Conservation (phyloP, 2,888 invertebrate genomes). For the Orthosia incerta region DNA sequence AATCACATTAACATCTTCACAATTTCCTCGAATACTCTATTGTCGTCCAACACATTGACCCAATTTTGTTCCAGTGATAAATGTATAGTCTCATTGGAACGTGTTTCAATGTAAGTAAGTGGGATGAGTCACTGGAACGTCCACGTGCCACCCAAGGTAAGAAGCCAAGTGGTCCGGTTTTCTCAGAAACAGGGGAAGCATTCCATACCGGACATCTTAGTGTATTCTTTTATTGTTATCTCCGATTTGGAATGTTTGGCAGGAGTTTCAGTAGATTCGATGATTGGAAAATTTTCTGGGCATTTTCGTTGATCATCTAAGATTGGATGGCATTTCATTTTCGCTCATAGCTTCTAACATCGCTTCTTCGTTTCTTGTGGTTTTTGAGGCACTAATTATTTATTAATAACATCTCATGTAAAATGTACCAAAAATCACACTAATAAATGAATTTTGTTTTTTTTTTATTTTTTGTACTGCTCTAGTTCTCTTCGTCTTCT, state of each 20-base stretch:
- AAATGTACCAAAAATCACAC: too few relatives aligned
- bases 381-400: too few relatives aligned
- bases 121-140: slow-evolving; percentile 39
- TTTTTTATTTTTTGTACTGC: too few relatives aligned
- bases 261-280: background rate
- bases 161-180: slow-evolving; percentile 79
- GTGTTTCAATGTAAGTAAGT: slow-evolving; percentile 47
- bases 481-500: too few relatives aligned
- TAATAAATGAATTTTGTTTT: too few relatives aligned
- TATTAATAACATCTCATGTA: too few relatives aligned
- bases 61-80: slow-evolving; percentile 48
- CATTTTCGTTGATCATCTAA: background rate
- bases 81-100: slow-evolving; percentile 42
- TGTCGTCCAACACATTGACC: slow-evolving; percentile 43
- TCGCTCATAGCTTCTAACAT: background rate
- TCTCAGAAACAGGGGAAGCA: slow-evolving; percentile 72
- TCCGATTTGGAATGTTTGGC: slow-evolving; percentile 20
- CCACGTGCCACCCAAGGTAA: slow-evolving; percentile 64
- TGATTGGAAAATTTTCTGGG: background rate
- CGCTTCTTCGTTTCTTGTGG: background rate
- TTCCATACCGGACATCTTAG: slow-evolving; percentile 72
- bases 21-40: slow-evolving; percentile 38
- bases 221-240: slow-evolving; percentile 72
- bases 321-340: background rate
- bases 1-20: slow-evolving; percentile 40